phyloP scores from a whole-genome alignment of 2,888 invertebrate genomes.

The Tetheella fluctuosa region DNA sequence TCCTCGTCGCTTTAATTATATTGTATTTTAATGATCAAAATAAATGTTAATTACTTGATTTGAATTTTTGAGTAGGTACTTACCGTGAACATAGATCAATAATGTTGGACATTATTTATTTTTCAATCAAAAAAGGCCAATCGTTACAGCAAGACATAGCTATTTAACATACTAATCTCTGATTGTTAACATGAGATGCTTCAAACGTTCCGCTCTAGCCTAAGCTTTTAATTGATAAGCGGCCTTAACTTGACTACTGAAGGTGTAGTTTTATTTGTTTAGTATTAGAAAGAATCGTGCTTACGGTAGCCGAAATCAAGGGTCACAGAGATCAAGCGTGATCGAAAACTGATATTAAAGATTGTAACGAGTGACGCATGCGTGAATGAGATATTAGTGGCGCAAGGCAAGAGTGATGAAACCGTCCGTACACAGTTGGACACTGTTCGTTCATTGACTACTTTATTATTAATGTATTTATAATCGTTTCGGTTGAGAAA shows the following conservation, averaged over 20 bases:
- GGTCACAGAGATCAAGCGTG: slow-evolving; percentile 80
- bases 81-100: slow-evolving; percentile 30
- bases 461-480: slow-evolving; percentile 11
- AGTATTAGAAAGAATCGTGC: slow-evolving; percentile 65
- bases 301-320: slow-evolving; percentile 80
- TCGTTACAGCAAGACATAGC: slow-evolving; percentile 49
- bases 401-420: slow-evolving; percentile 50
- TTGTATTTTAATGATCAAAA: background rate
- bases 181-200: slow-evolving; percentile 74
- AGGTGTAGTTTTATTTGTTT: slow-evolving; percentile 41
- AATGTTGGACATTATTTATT: slow-evolving; percentile 40
- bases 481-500: slow-evolving; percentile 12
- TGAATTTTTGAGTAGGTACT: background rate
- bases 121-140: slow-evolving; percentile 52
- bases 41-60: background rate
- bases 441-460: slow-evolving; percentile 28
- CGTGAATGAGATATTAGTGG: slow-evolving; percentile 79
- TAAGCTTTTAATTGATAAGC: slow-evolving; percentile 22
- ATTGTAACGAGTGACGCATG: slow-evolving; percentile 76
- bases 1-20: background rate
- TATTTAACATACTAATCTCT: slow-evolving; percentile 75
- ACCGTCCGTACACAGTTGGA: slow-evolving; percentile 32
- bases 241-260: slow-evolving; percentile 36
- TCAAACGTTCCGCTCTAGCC: slow-evolving; percentile 57
- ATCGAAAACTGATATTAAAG: slow-evolving; percentile 80